These are phyloP conservation scores for Formica selysi DNA, from an alignment of 1,140 invertebrate species.

Conservation along the genomic window DNA sequence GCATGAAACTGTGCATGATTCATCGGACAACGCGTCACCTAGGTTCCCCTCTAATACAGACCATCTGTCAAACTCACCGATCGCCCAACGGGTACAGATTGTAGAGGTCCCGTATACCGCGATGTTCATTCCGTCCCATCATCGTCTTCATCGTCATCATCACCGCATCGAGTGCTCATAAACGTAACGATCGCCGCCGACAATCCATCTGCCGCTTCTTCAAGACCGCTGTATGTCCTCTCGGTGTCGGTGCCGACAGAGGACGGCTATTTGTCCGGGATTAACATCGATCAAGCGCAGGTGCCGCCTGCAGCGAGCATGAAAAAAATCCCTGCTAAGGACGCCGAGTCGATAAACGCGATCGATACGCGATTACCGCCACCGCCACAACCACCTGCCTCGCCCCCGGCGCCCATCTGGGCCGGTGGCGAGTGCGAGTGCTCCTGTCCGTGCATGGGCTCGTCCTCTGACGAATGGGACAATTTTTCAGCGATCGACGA, in stretches of 20 bases:
- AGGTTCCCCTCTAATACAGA: conserved; percentile 30
- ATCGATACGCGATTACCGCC: conserved; percentile 65
- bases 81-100: conserved; percentile 62
- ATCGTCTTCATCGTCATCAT: conserved; percentile 42
- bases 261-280: conserved; percentile 74
- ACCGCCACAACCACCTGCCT: conserved; percentile 72
- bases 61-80: conserved; percentile 3
- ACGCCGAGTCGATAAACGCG: conserved; percentile 60
- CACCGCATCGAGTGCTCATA: conserved; percentile 88
- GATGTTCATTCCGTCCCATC: neutral
- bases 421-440: conserved; percentile 91
- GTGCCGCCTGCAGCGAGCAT: conserved; percentile 60
- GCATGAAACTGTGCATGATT: conserved; percentile 64
- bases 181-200: conserved; percentile 92
- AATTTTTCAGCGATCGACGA: conserved; percentile 79
- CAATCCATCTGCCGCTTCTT: conserved; percentile 83
- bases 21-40: conserved; percentile 13
- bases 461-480: conserved; percentile 83
- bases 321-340: conserved; percentile 72
- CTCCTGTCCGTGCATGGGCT: conserved; percentile 89
- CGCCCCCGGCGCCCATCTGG: conserved; percentile 81
- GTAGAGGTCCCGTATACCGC: conserved; percentile 70
- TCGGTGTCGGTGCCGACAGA: conserved; percentile 91
- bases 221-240: conserved; percentile 90
- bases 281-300: conserved; percentile 49